Conservation (phyloP, 1,140 invertebrate species). For the Ooceraea biroi region DNA sequence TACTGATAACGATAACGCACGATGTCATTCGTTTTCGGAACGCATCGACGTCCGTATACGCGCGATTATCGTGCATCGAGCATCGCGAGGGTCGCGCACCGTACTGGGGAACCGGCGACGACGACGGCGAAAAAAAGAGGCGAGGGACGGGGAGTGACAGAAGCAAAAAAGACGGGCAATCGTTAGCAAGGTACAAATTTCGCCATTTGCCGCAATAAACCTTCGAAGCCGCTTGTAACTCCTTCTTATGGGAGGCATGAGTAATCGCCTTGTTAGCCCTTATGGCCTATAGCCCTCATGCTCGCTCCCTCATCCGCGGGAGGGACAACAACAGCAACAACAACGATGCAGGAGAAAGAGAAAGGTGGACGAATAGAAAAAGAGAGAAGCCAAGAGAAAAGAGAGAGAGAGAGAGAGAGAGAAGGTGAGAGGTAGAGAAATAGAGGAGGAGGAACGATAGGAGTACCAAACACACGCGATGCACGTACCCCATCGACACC, state of each 20-base stretch:
- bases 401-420: slow-evolving; percentile 17
- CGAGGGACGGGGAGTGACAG: neutral
- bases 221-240: slow-evolving; percentile 84
- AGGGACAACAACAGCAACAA: slow-evolving; percentile 69
- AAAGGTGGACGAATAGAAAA: slow-evolving; percentile 51
- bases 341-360: slow-evolving; percentile 64
- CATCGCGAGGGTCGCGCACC: slow-evolving; percentile 38
- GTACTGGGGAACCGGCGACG: slow-evolving; percentile 10
- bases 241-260: slow-evolving; percentile 85
- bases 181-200: slow-evolving; percentile 86
- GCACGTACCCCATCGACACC: slow-evolving; percentile 81
- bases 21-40: slow-evolving; percentile 19
- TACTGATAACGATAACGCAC: slow-evolving; percentile 30
- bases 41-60: slow-evolving; percentile 9
- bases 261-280: slow-evolving; percentile 86
- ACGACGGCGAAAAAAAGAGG: neutral
- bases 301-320: slow-evolving; percentile 74
- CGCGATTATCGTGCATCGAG: slow-evolving; percentile 61
- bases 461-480: slow-evolving; percentile 78
- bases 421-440: slow-evolving; percentile 5
- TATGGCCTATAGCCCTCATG: slow-evolving; percentile 84
- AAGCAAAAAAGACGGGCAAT: slow-evolving; percentile 78
- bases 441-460: slow-evolving; percentile 53
- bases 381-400: too few relatives aligned
- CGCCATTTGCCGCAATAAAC: slow-evolving; percentile 86